Conservation (phyloP, 2,888 invertebrate genomes). For the Euzophera pinguis region DNA sequence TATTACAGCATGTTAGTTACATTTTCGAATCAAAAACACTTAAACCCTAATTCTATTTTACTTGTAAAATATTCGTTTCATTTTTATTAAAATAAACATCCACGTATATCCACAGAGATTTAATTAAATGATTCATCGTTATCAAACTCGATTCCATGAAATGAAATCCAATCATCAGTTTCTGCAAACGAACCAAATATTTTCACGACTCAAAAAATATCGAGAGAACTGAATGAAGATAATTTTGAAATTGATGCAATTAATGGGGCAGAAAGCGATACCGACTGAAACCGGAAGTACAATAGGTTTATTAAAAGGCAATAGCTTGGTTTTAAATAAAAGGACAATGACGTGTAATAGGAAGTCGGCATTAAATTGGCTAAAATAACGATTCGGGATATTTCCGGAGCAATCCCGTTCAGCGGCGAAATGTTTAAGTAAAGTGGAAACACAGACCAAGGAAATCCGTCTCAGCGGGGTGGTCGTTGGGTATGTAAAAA, state of each 20-base stretch:
- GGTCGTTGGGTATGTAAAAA: slow-evolving; percentile 19
- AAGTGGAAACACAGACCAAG: slow-evolving; percentile 37
- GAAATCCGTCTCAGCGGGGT: slow-evolving; percentile 24
- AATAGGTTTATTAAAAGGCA: slow-evolving; percentile 1
- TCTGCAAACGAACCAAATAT: slow-evolving; percentile 1
- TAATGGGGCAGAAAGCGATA: background rate
- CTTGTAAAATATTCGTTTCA: background rate
- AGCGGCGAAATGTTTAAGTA: slow-evolving; percentile 39
- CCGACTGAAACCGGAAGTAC: background rate
- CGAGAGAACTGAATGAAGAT: background rate
- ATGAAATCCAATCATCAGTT: background rate
- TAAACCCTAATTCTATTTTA: too few species aligned
- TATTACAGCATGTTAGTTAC: too few species aligned
- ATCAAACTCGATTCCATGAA: background rate
- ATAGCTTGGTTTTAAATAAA: slow-evolving; percentile 1
- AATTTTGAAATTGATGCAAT: background rate
- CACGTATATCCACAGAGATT: slow-evolving; percentile 17
- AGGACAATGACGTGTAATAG: slow-evolving; percentile 24
- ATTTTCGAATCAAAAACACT: too few species aligned
- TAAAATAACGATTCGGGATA: slow-evolving; percentile 36
- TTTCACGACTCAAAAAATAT: background rate
- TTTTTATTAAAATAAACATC: slow-evolving; percentile 1
- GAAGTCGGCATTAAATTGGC: slow-evolving; percentile 35
- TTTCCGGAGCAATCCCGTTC: slow-evolving; percentile 40
- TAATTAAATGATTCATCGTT: background rate